phyloP scores from a whole-genome alignment of 1,140 invertebrate species.

The Drosophila dunni region DNA sequence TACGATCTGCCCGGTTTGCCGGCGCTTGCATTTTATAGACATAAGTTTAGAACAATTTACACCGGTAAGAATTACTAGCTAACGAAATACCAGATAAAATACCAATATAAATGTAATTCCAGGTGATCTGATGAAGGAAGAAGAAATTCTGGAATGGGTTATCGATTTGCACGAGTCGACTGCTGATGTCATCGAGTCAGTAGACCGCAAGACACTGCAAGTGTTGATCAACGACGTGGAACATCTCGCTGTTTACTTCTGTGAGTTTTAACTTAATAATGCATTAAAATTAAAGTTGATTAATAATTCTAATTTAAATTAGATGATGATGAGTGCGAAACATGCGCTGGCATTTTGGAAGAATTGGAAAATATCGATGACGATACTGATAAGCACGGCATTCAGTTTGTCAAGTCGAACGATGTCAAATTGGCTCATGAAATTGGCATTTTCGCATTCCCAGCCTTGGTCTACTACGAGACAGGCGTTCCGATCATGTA shows the following conservation, averaged over 20 bases:
- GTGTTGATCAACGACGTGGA: slow-evolving; percentile 95
- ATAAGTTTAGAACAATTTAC: slow-evolving; percentile 95
- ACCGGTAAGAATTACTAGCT: slow-evolving; percentile 78
- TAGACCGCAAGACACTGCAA: slow-evolving; percentile 95
- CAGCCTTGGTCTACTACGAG: slow-evolving; percentile 95
- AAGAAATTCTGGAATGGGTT: slow-evolving; percentile 95
- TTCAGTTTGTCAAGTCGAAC: slow-evolving; percentile 97
- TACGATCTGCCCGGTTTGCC: slow-evolving; percentile 94
- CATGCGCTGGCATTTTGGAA: slow-evolving; percentile 92
- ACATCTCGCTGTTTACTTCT: slow-evolving; percentile 96
- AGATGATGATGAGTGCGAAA: slow-evolving; percentile 94
- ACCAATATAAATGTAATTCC: not conserved
- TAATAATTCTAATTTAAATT: slow-evolving; percentile 29
- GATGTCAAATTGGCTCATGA: slow-evolving; percentile 95
- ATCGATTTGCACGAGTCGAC: slow-evolving; percentile 92
- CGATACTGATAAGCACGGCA: slow-evolving; percentile 95
- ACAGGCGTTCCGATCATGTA: slow-evolving; percentile 97
- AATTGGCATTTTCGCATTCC: slow-evolving; percentile 95
- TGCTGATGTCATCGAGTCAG: slow-evolving; percentile 95
- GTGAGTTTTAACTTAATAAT: slow-evolving; percentile 85
- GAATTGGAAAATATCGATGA: slow-evolving; percentile 97
- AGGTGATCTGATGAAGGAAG: slow-evolving; percentile 95
- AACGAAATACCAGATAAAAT: not conserved
- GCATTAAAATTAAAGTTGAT: not conserved
- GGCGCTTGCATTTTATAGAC: slow-evolving; percentile 94